phyloP scores from a whole-genome alignment of 2,888 invertebrate species.

The Coenonympha glycerion region DNA sequence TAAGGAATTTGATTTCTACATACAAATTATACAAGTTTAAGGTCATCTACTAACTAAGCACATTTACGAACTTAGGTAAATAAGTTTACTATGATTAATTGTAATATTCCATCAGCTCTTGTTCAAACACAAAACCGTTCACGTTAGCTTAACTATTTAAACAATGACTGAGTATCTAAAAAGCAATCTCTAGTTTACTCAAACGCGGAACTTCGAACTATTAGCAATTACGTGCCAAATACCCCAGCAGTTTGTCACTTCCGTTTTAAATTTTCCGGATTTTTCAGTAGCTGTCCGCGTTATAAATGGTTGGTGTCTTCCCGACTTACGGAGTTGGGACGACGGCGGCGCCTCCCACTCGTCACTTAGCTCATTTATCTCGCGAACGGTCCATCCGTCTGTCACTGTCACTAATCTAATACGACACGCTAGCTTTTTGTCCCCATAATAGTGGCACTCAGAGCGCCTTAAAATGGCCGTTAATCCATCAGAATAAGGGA shows the following conservation, averaged over 20 bases:
- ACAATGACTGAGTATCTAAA: no score
- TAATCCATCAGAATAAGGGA: slow-evolving; percentile 59
- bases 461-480: slow-evolving; percentile 58
- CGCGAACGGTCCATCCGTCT: slow-evolving; percentile 65
- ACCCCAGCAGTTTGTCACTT: slow-evolving; percentile 24
- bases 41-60: no score
- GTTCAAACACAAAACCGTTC: no score
- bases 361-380: slow-evolving; percentile 74
- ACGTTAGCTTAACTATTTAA: no score
- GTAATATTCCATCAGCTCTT: no score
- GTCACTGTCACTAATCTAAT: slow-evolving; percentile 73
- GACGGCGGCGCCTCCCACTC: slow-evolving; percentile 59
- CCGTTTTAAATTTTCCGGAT: slow-evolving; percentile 49
- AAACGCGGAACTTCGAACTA: neutral
- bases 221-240: slow-evolving; percentile 12
- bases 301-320: slow-evolving; percentile 59
- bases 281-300: slow-evolving; percentile 53
- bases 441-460: slow-evolving; percentile 63
- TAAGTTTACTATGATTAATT: no score
- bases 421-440: slow-evolving; percentile 73
- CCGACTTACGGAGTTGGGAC: slow-evolving; percentile 41
- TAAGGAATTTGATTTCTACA: no score
- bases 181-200: neutral
- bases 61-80: no score
- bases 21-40: no score